Conservation (phyloP, 1,140 invertebrate genomes). For the Scaptomyza montana region DNA sequence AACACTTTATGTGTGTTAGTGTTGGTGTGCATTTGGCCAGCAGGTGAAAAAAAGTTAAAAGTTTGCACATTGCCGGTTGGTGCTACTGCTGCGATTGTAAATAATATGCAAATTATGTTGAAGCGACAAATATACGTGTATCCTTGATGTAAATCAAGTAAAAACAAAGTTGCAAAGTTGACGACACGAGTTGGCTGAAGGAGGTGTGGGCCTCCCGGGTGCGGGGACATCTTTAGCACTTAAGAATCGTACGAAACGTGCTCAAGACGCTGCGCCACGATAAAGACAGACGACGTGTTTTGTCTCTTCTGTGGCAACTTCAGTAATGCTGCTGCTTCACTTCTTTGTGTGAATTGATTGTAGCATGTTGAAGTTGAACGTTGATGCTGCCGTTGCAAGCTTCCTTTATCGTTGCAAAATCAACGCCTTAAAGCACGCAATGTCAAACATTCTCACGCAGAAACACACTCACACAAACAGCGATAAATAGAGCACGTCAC, state of each 20-base stretch:
- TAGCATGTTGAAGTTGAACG: slow-evolving; percentile 63
- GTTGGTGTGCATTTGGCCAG: slow-evolving; percentile 34
- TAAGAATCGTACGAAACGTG: slow-evolving; percentile 73
- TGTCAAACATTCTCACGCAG: slow-evolving; percentile 35
- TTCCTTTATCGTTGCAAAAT: slow-evolving; percentile 31
- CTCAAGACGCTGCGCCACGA: slow-evolving; percentile 52
- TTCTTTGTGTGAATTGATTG: slow-evolving; percentile 55
- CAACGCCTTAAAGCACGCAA: slow-evolving; percentile 70
- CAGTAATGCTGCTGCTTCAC: neutral
- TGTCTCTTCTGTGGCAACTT: slow-evolving; percentile 39
- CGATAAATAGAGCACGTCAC: slow-evolving; percentile 74
- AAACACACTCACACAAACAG: slow-evolving; percentile 12
- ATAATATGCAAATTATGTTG: slow-evolving; percentile 79
- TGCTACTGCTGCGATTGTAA: slow-evolving; percentile 60
- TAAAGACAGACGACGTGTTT: slow-evolving; percentile 33
- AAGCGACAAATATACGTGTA: slow-evolving; percentile 75
- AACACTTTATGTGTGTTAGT: slow-evolving; percentile 41
- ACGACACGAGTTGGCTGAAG: slow-evolving; percentile 24
- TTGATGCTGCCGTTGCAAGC: slow-evolving; percentile 48
- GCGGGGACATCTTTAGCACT: slow-evolving; percentile 65
- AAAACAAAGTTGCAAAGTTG: slow-evolving; percentile 69
- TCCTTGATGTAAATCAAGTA: slow-evolving; percentile 77
- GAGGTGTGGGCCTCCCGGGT: no score
- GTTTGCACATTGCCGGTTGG: slow-evolving; percentile 29
- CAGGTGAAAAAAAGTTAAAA: slow-evolving; percentile 73